Conservation (phyloP, 30 jellyfish, hydroid and myxozoan genomes). For the Hydractinia symbiolongicarpus region DNA sequence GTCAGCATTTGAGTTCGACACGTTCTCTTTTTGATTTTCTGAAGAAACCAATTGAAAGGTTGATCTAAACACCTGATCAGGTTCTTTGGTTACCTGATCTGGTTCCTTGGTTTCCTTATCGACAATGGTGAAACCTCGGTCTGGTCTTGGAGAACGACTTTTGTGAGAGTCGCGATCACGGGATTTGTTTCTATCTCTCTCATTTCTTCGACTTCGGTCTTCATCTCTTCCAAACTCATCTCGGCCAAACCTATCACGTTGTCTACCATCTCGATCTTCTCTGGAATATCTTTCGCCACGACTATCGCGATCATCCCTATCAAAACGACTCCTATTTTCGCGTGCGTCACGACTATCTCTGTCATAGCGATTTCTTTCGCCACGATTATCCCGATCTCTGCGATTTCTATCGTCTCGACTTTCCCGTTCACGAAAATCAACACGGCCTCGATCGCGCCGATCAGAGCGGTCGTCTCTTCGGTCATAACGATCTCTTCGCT, state of each 20-base stretch:
- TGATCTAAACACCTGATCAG: background rate
- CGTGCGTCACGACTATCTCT: constrained; percentile 8
- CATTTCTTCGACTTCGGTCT: constrained; percentile 15
- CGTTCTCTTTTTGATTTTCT: no score
- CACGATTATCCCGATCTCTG: constrained; percentile 24
- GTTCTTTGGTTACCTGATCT: background rate
- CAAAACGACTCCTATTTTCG: constrained; percentile 14
- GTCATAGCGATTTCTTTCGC: background rate
- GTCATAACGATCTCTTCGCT: constrained; percentile 15
- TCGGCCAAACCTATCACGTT: constrained; percentile 25
- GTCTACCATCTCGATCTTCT: constrained; percentile 20
- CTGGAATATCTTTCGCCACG: background rate
- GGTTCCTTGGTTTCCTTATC: background rate
- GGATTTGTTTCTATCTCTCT: constrained; percentile 6
- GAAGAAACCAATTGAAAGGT: no score
- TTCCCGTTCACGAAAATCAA: background rate
- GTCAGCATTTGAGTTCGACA: no score
- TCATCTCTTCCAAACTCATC: constrained; percentile 41
- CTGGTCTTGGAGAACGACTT: background rate
- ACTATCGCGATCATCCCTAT: background rate
- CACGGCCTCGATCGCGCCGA: constrained; percentile 11
- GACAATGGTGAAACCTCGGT: background rate
- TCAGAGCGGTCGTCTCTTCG: constrained; percentile 9
- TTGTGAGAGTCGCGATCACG: background rate
- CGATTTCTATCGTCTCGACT: constrained; percentile 28